Evolutionary conservation across 2,797 vertebrate species (phyloP), one percentile per base, ranked within the genome.

Genomic region (Lithobates sylvaticus): DNA sequence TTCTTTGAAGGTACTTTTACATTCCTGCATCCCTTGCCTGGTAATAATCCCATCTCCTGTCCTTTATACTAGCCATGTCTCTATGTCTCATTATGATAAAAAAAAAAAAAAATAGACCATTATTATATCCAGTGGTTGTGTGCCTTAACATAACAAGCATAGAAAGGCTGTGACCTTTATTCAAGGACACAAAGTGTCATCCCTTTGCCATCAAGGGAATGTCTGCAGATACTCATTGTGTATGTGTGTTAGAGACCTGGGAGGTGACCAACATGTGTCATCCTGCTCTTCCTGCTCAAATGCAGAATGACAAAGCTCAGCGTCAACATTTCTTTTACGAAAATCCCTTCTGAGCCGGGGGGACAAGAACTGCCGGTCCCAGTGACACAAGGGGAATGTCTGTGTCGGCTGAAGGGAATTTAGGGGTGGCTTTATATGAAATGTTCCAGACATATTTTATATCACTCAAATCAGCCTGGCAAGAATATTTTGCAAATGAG

Each of bases 401-500:
- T 80, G 29, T 16, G 9, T 64, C 61, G 23, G 23, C 5, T 77
- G 61, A 77, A 61, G 58, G 77, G 26, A 23, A 67, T 26, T 10
- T 21, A 8, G 54, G 10, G 76, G 21, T 15, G 76, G 61, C 27
- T 9, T 27, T 58, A 29, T 36, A 58, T 71, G 68, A 39, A 61
- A 23, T 58, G 3, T 69, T 72, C 34, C 47, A 39, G 44, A 64
- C 27, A 71, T 18, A 80, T n/a, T 81, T 27, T 81, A 10, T 71
- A 58, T 81, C 47, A 70, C 39, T 71, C 18, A 23, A 23, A 44
- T 80, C 13, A 54, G 26, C 61, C 72, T 75, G 81, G n/a, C 36
- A 83, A 58, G 72, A 34, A 76, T 83, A 76, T 67, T 76, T 26
- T 75, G 81, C 54, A 47, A 44, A 69, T 27, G 47, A 23, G 82